phyloP scores from a whole-genome alignment of 2,797 vertebrate genomes.

The Pseudotriccus pelzelni region DNA sequence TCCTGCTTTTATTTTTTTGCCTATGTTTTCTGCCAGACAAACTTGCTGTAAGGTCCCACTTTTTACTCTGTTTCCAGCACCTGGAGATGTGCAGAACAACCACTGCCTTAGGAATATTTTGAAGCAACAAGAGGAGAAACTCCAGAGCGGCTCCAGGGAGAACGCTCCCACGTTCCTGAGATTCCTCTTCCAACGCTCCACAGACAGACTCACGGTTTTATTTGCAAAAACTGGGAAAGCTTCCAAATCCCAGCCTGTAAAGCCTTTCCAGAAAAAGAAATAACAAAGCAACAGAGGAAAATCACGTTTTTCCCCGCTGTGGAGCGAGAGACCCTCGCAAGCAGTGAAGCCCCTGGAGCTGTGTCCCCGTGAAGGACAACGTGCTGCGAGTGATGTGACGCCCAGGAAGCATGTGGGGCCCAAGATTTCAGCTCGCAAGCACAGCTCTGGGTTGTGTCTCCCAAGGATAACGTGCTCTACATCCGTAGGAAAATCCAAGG shows the following conservation, averaged over 20 bases:
- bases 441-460: background rate
- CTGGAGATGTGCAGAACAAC: background rate
- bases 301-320: background rate
- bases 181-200: conserved; percentile 57
- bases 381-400: fast-evolving
- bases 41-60: background rate
- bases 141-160: background rate
- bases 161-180: conserved; percentile 54
- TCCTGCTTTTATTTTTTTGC: background rate
- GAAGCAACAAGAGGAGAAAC: conserved; percentile 14
- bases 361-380: background rate
- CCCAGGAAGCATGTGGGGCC: background rate
- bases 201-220: conserved; percentile 60
- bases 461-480: background rate
- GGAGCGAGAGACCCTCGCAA: conserved; percentile 1
- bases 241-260: conserved; percentile 57
- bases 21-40: background rate
- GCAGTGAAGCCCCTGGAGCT: background rate
- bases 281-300: background rate
- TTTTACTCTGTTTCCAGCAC: background rate
- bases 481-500: background rate
- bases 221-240: conserved; percentile 65
- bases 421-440: background rate
- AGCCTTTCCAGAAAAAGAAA: conserved; percentile 27
- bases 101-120: background rate